Percentiles rank a stretch among this genome's conserved stretches.
Conservation (phyloP, 2,888 invertebrate species). For the Parelbella ahira region DNA sequence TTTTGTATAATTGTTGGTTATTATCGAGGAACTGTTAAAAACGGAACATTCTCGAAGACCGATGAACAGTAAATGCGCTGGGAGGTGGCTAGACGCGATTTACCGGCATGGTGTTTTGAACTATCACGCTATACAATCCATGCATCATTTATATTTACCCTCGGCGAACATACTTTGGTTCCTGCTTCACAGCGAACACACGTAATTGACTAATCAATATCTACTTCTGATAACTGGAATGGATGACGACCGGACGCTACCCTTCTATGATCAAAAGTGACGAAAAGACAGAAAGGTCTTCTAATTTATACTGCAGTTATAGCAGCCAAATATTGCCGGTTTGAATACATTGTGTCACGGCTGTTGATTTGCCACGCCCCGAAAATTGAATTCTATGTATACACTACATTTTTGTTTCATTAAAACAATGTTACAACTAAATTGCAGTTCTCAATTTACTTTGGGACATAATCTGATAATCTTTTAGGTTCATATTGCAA, state of each 20-base stretch:
- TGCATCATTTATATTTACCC: constrained; percentile 81
- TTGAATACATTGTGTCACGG: constrained; percentile 79
- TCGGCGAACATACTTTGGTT: constrained; percentile 78
- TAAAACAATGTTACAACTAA: constrained; percentile 47
- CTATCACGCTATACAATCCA: constrained; percentile 82
- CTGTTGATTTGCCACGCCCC: constrained; percentile 79
- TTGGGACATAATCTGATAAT: constrained; percentile 36
- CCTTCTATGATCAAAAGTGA: constrained; percentile 55
- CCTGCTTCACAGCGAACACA: constrained; percentile 65
- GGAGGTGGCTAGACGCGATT: constrained; percentile 48
- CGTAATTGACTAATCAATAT: constrained; percentile 68
- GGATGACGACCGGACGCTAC: constrained; percentile 49
- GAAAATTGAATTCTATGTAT: constrained; percentile 77
- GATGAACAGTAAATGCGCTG: constrained; percentile 50
- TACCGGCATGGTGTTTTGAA: constrained; percentile 69
- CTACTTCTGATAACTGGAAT: constrained; percentile 40
- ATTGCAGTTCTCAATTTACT: constrained; percentile 30
- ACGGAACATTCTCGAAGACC: constrained; percentile 40
- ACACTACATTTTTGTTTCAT: constrained; percentile 60
- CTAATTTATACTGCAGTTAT: constrained; percentile 72
- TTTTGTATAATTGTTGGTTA: too few species aligned
- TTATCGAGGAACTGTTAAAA: constrained; percentile 20
- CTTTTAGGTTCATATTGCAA: constrained; percentile 38
- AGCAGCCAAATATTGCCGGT: constrained; percentile 70
- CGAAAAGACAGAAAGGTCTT: constrained; percentile 57